A percentile compares a stretch with the other conserved stretches of the same genome.
These are phyloP conservation scores for Plusia festucae DNA, from an alignment of 2,888 invertebrate species.

Conservation along the genomic window DNA sequence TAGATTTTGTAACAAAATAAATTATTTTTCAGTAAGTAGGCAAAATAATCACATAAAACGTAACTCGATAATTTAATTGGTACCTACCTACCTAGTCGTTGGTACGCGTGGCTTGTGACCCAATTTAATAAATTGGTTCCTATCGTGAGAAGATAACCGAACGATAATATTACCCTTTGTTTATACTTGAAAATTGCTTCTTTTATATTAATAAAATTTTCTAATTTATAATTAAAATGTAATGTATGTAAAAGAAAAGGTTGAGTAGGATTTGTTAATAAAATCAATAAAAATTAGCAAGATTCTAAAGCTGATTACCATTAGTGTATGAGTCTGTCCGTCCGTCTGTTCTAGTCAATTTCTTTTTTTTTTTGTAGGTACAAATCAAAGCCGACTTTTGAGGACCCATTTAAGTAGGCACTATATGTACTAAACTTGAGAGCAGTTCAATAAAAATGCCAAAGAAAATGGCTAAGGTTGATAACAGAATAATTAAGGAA, in stretches of 20 bases:
- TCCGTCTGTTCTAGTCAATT: no score
- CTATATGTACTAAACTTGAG: no score
- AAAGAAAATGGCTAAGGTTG: no score
- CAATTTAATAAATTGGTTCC: constrained; percentile 1
- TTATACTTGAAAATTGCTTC: not conserved
- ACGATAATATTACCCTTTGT: not conserved
- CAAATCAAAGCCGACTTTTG: no score
- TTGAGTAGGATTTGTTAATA: not conserved
- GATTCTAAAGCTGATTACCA: no score
- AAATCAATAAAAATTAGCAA: not conserved
- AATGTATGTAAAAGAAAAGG: not conserved
- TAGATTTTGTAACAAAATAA: not conserved
- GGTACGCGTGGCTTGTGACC: not conserved
- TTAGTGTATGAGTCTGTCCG: no score
- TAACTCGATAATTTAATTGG: not conserved
- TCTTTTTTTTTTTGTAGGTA: no score
- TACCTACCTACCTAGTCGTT: not conserved
- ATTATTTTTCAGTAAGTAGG: not conserved
- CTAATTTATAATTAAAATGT: no score
- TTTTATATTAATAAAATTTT: not conserved
- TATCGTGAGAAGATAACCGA: not conserved
- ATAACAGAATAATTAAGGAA: no score
- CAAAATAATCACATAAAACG: constrained; percentile 3
- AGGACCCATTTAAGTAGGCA: no score
- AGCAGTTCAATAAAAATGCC: no score